Percentiles rank a stretch among this genome's conserved stretches.
Conservation (phyloP, 2,113 vertebrate genomes). For the Strix uralensis region DNA sequence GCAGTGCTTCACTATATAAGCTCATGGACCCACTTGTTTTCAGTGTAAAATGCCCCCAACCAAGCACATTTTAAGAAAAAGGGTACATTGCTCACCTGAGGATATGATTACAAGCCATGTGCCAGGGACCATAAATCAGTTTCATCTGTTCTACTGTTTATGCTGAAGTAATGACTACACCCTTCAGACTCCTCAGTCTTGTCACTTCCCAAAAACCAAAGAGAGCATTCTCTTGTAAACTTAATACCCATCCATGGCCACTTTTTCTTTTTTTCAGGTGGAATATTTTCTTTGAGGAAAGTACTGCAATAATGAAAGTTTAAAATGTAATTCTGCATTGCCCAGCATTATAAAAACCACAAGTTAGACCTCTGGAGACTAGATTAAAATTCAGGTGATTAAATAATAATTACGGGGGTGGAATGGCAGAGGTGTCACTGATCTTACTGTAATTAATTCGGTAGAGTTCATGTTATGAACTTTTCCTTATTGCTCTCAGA, state of each 20-base stretch:
- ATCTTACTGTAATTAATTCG: background rate
- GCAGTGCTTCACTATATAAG: background rate
- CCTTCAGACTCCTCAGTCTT: background rate
- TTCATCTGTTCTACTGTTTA: background rate
- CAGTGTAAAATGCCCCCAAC: background rate
- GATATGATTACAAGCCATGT: background rate
- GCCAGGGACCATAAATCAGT: background rate
- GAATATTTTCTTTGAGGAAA: background rate
- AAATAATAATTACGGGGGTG: background rate
- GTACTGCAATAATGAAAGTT: background rate
- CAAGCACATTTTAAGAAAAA: background rate
- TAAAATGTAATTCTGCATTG: background rate
- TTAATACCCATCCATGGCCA: rapidly evolving
- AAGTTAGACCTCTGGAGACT: background rate
- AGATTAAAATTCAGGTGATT: slow-evolving; percentile 2
- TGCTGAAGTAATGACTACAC: background rate
- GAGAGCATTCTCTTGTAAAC: background rate
- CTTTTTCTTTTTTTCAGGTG: background rate
- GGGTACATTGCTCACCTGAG: background rate
- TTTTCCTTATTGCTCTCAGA: background rate
- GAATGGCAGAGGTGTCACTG: background rate
- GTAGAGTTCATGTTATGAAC: background rate
- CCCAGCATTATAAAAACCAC: background rate
- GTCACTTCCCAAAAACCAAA: background rate
- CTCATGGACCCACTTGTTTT: background rate